A percentile compares a stretch with the other conserved stretches of the same genome.
Conservation (phyloP, 2,113 vertebrate species). For the Atrichornis clamosus region DNA sequence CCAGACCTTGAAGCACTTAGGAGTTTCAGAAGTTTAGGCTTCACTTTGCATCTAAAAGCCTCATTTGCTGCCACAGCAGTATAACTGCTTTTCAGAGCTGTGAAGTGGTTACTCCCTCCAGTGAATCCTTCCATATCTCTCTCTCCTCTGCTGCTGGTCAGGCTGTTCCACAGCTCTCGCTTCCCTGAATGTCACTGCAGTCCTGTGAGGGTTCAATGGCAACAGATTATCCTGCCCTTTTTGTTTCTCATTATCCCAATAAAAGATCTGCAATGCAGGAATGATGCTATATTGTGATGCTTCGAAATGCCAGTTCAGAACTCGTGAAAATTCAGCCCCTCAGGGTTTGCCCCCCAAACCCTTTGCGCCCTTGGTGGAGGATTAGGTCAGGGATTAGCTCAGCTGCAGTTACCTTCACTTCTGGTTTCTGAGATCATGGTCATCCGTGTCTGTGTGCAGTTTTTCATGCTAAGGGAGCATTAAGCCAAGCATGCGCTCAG, state of each 20-base stretch:
- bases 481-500: neutral
- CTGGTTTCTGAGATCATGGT: neutral
- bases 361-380: neutral
- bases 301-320: neutral
- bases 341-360: rapidly evolving
- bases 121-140: neutral
- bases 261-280: neutral
- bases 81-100: neutral
- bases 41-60: neutral
- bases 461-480: neutral
- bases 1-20: neutral
- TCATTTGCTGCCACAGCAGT: neutral
- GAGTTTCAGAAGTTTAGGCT: neutral
- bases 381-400: neutral
- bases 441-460: neutral
- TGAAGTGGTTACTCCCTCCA: neutral
- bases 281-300: neutral
- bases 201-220: neutral
- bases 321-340: neutral
- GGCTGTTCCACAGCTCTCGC: neutral
- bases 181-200: neutral
- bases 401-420: neutral
- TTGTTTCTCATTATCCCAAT: neutral
- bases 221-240: neutral
- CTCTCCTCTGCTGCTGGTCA: neutral